A percentile compares a stretch with the other conserved stretches of the same genome.
phyloP scores from a whole-genome alignment of 2,888 invertebrate genomes.

The Diarsia dahlii region DNA sequence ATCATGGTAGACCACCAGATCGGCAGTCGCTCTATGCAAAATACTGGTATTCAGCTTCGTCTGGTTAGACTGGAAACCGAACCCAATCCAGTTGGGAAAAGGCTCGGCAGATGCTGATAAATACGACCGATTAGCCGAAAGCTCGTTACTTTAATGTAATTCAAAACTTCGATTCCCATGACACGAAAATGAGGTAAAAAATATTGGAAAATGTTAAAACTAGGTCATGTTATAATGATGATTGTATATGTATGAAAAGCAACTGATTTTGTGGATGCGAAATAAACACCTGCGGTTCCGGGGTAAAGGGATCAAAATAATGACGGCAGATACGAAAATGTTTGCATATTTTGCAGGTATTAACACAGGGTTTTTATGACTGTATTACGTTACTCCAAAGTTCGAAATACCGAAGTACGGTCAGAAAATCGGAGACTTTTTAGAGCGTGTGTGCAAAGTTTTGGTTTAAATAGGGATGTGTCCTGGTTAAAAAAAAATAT shows the following conservation, averaged over 20 bases:
- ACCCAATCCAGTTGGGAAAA: not conserved
- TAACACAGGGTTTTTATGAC: conserved; percentile 2
- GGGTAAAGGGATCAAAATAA: conserved; percentile 35
- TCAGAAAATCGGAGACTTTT: not conserved
- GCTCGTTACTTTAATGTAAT: conserved; percentile 50
- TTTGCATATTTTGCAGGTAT: conserved; percentile 32
- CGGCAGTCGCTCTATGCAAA: not conserved
- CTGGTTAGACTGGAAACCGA: not conserved
- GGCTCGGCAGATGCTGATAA: not conserved
- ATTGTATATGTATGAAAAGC: conserved; percentile 46
- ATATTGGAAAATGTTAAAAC: conserved; percentile 47
- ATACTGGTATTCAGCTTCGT: not conserved
- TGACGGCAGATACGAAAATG: conserved; percentile 20
- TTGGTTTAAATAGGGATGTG: conserved; percentile 3
- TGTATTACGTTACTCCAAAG: no score
- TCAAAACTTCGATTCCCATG: conserved; percentile 36
- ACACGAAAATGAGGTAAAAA: conserved; percentile 31
- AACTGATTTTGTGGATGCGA: conserved; percentile 47
- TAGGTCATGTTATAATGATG: conserved; percentile 57
- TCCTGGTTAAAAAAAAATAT: no score
- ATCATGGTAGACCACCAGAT: no score
- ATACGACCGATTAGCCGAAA: conserved; percentile 41
- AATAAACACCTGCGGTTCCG: conserved; percentile 43
- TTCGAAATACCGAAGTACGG: no score
- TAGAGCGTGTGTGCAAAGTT: not conserved